phyloP scores from a whole-genome alignment of 92 coral and sea anemone species.

The Bergia sp. region DNA sequence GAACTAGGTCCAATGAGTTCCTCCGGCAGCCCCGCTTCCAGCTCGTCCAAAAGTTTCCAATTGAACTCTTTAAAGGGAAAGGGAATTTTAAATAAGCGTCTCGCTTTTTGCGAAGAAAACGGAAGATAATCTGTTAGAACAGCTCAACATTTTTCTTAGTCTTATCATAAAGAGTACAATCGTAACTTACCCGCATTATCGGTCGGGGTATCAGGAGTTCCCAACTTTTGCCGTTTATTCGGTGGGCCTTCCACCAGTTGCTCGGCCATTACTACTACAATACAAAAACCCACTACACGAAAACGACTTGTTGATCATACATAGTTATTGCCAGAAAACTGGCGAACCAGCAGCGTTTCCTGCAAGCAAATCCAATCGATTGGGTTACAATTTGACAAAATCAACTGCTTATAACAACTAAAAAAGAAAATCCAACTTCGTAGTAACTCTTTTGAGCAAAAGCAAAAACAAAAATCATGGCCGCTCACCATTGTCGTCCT shows the following conservation, averaged over 20 bases:
- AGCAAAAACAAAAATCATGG: constrained; percentile 99
- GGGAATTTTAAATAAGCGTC: constrained; percentile 65
- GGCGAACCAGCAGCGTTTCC: constrained; percentile 81
- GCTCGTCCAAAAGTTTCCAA: constrained; percentile 90
- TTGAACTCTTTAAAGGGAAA: constrained; percentile 89
- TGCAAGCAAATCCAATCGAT: constrained; percentile 85
- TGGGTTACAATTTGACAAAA: constrained; percentile 68
- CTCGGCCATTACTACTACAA: constrained; percentile 99
- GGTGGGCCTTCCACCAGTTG: constrained; percentile 99
- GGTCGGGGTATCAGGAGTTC: constrained; percentile 99
- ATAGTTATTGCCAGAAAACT: constrained; percentile 93
- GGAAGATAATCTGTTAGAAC: constrained; percentile 60
- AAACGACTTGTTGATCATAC: constrained; percentile 99
- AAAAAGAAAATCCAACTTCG: constrained; percentile 70
- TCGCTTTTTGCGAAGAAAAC: constrained; percentile 48
- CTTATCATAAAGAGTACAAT: constrained; percentile 19
- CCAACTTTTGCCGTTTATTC: constrained; percentile 96
- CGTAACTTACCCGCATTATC: constrained; percentile 95
- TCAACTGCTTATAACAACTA: constrained; percentile 52
- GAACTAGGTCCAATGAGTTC: constrained; percentile 88
- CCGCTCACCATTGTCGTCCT: constrained; percentile 99
- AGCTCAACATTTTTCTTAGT: constrained; percentile 19
- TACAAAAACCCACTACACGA: constrained; percentile 99
- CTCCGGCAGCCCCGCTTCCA: constrained; percentile 92
- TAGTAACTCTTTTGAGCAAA: constrained; percentile 90